Evolutionary conservation across 2,888 invertebrate genomes (phyloP), one percentile per base, ranked within the genome.

Genomic region (Caenorhabditis angaria): DNA sequence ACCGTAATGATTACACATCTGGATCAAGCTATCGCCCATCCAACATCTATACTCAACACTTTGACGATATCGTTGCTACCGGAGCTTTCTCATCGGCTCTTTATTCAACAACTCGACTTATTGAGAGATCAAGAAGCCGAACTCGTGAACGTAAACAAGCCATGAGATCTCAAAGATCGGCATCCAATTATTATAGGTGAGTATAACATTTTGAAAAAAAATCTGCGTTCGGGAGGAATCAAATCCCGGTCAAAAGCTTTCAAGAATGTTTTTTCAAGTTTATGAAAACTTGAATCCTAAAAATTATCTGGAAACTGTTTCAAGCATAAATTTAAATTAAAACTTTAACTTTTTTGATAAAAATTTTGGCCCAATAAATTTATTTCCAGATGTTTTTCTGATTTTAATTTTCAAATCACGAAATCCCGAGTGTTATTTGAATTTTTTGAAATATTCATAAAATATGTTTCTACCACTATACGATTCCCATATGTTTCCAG

Each of bases 91-190:
- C 85, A 32, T 79, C 78, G 41, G 84, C 82, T 57, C 82, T 87
- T 29, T 87, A 87, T 62, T 78, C 87, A 6, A 84, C 87, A 14
- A 81, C 77, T 53, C 80, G 87, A 6, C 73, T 87, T 67, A 77
- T 87, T 47, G 86, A 87, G 68, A 83, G 87, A 57, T 83, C 83
- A 12, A 83, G 87, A 64, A 82, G 83, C 53, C 83, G 87, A 35
- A 84, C 87, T 59, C 85, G 87, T 68, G 85, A 87, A 82, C 85
- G 87, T 58, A 78, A 79, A 27, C 81, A 81, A 56, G 86, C 86
- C 24, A 74, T 87, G 79, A 81, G 86, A 57, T 80, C 82, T 8
- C 85, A 83, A 64, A 72, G 86, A 53, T 83, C 83, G 0, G 80
- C 86, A 29, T 80, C 81, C 53, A 84, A 86, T 76, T 87, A 86